Conservation (phyloP, 1,140 invertebrate species). For the Solen grandis region DNA sequence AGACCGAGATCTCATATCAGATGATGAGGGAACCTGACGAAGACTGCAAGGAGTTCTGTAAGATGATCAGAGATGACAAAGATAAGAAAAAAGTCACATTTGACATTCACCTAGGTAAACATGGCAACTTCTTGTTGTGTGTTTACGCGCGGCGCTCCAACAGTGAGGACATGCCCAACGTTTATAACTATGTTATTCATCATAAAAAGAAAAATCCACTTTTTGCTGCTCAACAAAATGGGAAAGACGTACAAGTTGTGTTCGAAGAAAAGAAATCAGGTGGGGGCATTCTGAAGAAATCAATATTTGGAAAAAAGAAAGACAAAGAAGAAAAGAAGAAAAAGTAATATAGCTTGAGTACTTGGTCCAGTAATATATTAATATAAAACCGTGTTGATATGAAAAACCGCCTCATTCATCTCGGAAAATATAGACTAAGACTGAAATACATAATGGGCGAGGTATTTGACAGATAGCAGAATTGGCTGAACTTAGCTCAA, state of each 20-base stretch:
- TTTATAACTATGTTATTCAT: constrained; percentile 78
- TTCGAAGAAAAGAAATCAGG: constrained; percentile 43
- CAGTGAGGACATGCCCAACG: constrained; percentile 68
- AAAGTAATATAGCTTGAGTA: constrained; percentile 5
- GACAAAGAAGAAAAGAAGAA: constrained; percentile 63
- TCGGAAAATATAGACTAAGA: too few relatives aligned
- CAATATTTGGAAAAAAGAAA: constrained; percentile 66
- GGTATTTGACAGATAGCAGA: too few relatives aligned
- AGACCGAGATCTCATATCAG: constrained; percentile 73
- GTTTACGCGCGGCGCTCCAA: constrained; percentile 73
- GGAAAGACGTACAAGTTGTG: neutral
- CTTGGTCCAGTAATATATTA: too few relatives aligned
- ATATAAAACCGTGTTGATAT: too few relatives aligned
- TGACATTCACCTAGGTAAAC: constrained; percentile 66
- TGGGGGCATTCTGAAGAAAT: constrained; percentile 38
- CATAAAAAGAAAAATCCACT: constrained; percentile 61
- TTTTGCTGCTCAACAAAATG: constrained; percentile 15
- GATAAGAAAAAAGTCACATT: constrained; percentile 66
- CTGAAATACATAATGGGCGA: too few relatives aligned
- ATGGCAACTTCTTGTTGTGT: constrained; percentile 78
- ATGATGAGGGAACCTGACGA: constrained; percentile 78
- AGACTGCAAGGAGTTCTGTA: constrained; percentile 74
- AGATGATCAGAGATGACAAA: constrained; percentile 60
- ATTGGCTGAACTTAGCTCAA: too few relatives aligned
- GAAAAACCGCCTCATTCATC: too few relatives aligned